Evolutionary conservation across 2,113 vertebrate genomes (phyloP).

Genomic region (Hipposideros armiger): DNA sequence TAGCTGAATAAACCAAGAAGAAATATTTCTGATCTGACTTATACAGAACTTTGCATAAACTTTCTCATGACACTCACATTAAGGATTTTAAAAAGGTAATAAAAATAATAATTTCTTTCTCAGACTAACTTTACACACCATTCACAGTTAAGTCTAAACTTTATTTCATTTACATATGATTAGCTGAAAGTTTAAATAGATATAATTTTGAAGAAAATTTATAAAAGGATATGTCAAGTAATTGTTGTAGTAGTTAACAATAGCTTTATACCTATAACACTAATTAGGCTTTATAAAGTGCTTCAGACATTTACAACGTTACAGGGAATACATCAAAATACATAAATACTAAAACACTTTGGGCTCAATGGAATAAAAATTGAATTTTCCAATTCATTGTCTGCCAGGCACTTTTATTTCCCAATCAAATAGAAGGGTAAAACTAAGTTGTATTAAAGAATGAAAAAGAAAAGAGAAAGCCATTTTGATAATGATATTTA

Average conservation of each 20-base stretch:
- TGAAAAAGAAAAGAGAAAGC: constrained; percentile 3
- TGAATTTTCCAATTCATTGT: constrained; percentile 26
- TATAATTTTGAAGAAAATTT: constrained; percentile 43
- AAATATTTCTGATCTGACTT: neutral
- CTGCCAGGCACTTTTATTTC: neutral
- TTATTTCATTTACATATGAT: constrained; percentile 26
- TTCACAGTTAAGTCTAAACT: constrained; percentile 9
- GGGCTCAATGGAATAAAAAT: neutral
- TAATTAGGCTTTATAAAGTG: constrained; percentile 63
- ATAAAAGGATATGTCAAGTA: constrained; percentile 60
- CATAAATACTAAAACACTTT: constrained; percentile 12
- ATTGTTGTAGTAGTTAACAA: constrained; percentile 31
- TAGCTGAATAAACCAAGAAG: neutral
- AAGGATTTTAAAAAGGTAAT: constrained; percentile 12
- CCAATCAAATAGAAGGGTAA: neutral
- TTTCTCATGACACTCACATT: neutral
- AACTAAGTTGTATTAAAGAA: neutral
- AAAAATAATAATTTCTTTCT: constrained; percentile 9
- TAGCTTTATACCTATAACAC: constrained; percentile 63
- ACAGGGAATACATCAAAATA: constrained; percentile 50
- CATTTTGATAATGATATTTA: neutral
- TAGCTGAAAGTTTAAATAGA: constrained; percentile 52
- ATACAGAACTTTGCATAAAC: neutral
- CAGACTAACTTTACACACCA: neutral
- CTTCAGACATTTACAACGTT: constrained; percentile 63